Conservation (phyloP, 2,113 vertebrate genomes). For the Laticauda colubrina region DNA sequence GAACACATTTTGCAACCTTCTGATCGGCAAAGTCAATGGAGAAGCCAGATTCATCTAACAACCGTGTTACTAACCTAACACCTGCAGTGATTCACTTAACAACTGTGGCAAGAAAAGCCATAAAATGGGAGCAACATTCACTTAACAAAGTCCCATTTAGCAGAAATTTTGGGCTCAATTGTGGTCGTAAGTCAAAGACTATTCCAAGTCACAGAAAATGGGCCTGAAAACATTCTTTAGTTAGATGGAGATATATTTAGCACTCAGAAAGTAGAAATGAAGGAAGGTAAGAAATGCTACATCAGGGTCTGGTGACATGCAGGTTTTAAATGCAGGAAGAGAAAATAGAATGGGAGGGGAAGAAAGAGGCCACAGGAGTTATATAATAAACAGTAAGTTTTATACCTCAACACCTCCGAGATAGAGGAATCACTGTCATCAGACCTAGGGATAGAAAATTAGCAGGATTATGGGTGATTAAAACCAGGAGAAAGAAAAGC, state of each 20-base stretch:
- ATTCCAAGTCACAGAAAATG: not conserved
- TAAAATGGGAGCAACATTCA: no score
- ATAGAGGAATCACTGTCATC: constrained; percentile 99
- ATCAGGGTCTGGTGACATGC: constrained; percentile 5
- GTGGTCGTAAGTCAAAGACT: no score
- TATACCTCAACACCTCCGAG: constrained; percentile 99
- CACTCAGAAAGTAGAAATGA: constrained; percentile 16
- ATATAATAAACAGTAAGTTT: constrained; percentile 77
- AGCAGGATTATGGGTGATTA: constrained; percentile 83
- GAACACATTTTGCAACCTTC: no score
- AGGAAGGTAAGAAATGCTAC: constrained; percentile 33
- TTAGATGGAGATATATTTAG: constrained; percentile 1
- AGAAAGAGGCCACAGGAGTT: constrained; percentile 32
- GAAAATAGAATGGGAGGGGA: constrained; percentile 35
- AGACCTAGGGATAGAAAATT: constrained; percentile 98
- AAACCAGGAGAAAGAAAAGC: constrained; percentile 55
- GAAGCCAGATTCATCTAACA: no score
- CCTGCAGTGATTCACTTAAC: no score
- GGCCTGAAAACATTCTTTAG: not conserved
- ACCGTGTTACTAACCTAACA: no score
- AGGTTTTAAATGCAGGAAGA: constrained; percentile 44
- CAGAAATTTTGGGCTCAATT: no score
- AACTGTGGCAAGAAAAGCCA: no score
- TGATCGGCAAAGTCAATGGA: no score
- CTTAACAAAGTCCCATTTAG: no score